Percentiles rank a stretch among this genome's conserved stretches.
Conservation (phyloP, 2,888 invertebrate species). For the Orchestes rusci region DNA sequence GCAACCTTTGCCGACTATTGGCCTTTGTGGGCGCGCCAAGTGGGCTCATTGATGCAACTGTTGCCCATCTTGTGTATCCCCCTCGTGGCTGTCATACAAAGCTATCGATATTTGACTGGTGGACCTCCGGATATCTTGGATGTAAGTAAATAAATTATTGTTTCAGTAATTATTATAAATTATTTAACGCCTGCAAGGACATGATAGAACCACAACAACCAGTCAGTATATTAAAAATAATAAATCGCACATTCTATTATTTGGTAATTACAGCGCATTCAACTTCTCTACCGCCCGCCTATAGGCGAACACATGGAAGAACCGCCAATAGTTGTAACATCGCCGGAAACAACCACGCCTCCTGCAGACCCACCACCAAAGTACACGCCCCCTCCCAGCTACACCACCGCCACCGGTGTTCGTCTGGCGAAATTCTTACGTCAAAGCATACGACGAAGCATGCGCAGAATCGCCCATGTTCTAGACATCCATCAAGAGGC, state of each 20-base stretch:
- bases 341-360: slow-evolving; percentile 28
- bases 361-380: slow-evolving; percentile 75
- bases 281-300: slow-evolving; percentile 73
- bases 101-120: slow-evolving; percentile 68
- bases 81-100: slow-evolving; percentile 62
- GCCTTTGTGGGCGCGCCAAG: slow-evolving; percentile 71
- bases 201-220: too few species aligned
- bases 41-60: slow-evolving; percentile 71
- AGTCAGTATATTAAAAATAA: too few species aligned
- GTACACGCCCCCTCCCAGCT: slow-evolving; percentile 89
- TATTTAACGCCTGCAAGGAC: background rate
- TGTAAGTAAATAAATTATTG: too few species aligned
- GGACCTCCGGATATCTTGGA: slow-evolving; percentile 84
- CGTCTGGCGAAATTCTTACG: slow-evolving; percentile 67
- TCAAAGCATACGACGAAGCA: slow-evolving; percentile 71
- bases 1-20: slow-evolving; percentile 61
- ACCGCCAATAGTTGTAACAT: slow-evolving; percentile 38
- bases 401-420: slow-evolving; percentile 86
- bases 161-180: too few species aligned
- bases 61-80: slow-evolving; percentile 69
- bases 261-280: slow-evolving; percentile 75
- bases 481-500: slow-evolving; percentile 41
- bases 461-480: slow-evolving; percentile 58
- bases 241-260: too few species aligned
- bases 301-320: slow-evolving; percentile 47